These are phyloP conservation scores for Leptodirus hochenwartii DNA, from an alignment of 2,888 invertebrate species.

Conservation along the genomic window DNA sequence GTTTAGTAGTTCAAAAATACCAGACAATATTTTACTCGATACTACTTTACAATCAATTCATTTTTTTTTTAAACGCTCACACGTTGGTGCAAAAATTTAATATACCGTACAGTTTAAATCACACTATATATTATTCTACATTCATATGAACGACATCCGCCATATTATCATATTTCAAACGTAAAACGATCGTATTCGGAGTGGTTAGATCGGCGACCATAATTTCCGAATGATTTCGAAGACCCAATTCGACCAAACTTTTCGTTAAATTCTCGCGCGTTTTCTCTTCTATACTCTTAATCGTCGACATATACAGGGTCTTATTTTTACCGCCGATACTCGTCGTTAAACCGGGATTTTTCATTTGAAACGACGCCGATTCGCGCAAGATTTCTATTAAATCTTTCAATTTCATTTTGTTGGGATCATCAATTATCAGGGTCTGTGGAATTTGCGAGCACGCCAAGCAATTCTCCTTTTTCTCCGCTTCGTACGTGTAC, in stretches of 20 bases:
- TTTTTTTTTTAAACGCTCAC: too few relatives aligned
- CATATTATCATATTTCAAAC: conserved; percentile 57
- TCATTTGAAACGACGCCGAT: conserved; percentile 69
- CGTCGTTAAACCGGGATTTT: conserved; percentile 75
- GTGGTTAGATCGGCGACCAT: conserved; percentile 85
- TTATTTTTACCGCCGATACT: conserved; percentile 67
- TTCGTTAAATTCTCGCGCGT: conserved; percentile 79
- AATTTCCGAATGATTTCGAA: conserved; percentile 70
- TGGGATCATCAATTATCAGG: conserved; percentile 41
- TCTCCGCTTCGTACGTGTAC: conserved; percentile 86
- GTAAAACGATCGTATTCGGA: conserved; percentile 62
- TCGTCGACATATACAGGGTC: conserved; percentile 84
- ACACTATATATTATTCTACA: too few relatives aligned
- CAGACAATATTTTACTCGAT: too few relatives aligned
- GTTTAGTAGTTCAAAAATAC: too few relatives aligned
- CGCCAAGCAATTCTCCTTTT: conserved; percentile 68
- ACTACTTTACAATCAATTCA: too few relatives aligned
- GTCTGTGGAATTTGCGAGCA: conserved; percentile 61
- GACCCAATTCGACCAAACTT: conserved; percentile 67
- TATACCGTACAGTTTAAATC: too few relatives aligned
- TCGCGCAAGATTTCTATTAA: conserved; percentile 67
- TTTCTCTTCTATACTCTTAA: conserved; percentile 78
- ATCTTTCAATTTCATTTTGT: conserved; percentile 55
- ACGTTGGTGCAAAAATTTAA: too few relatives aligned
- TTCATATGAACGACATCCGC: too few relatives aligned